These are phyloP conservation scores for Muntiacus reevesi DNA, from an alignment of 2,113 vertebrate species.

Conservation along the genomic window DNA sequence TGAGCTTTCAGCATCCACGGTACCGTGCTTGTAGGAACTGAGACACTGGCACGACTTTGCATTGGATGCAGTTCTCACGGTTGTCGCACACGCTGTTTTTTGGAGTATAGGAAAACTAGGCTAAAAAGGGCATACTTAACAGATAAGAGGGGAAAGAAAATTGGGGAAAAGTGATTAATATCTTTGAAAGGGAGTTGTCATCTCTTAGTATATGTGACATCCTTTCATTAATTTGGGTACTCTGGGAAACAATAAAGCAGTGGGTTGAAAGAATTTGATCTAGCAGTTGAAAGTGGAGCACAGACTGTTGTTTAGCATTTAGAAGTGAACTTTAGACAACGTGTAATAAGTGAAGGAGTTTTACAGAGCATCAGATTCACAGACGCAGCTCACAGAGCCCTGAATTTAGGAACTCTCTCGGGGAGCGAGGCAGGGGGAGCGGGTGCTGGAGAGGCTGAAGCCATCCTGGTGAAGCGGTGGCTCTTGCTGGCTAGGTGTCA, in stretches of 20 bases:
- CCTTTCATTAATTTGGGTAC: neutral
- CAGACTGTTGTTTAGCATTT: neutral
- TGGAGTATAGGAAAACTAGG: neutral
- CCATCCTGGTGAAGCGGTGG: neutral
- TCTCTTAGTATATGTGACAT: neutral
- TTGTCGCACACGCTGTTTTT: neutral
- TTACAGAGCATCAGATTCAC: neutral
- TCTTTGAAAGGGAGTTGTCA: neutral
- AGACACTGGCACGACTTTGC: neutral
- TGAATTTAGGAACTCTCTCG: neutral
- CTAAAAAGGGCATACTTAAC: neutral
- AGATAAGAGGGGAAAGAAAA: neutral
- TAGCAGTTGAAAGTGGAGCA: neutral
- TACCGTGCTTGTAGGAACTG: neutral
- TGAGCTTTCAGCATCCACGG: neutral
- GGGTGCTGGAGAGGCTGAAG: neutral
- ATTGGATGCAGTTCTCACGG: neutral
- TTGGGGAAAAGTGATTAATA: neutral
- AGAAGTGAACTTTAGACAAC: neutral
- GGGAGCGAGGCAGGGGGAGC: no score
- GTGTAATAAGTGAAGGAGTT: neutral
- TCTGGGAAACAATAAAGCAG: neutral
- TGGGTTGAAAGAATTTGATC: neutral
- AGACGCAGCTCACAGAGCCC: neutral
- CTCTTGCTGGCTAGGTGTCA: neutral